Evolutionary conservation across 2,888 invertebrate genomes (phyloP).

Genomic region (Dimorphilus gyrociliatus): DNA sequence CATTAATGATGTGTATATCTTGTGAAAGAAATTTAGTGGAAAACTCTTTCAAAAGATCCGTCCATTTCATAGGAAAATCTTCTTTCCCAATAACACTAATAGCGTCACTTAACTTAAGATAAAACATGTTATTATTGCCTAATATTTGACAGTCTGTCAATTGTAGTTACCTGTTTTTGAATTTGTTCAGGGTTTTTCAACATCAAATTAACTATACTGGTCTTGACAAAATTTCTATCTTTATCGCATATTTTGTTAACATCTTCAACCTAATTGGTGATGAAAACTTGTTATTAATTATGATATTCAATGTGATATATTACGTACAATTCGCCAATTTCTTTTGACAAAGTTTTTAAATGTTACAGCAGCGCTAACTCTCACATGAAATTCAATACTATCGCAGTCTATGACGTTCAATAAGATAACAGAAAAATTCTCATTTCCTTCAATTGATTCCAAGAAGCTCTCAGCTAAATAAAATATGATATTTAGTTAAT

Average conservation of each 20-base stretch:
- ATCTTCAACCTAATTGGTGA: constrained; percentile 54
- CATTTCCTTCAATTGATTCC: constrained; percentile 71
- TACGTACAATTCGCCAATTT: constrained; percentile 54
- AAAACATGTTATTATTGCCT: constrained; percentile 2
- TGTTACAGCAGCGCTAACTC: constrained; percentile 75
- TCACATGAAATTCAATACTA: constrained; percentile 55
- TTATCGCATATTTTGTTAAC: constrained; percentile 60
- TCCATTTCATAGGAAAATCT: constrained; percentile 95
- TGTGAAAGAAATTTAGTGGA: constrained; percentile 67
- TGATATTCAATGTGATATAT: too few species aligned
- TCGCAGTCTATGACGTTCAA: constrained; percentile 65
- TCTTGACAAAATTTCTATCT: constrained; percentile 65
- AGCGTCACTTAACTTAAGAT: constrained; percentile 60
- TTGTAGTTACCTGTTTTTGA: constrained; percentile 55
- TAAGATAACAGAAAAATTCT: constrained; percentile 71
- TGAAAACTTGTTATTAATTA: too few species aligned
- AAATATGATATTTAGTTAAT: constrained; percentile 9
- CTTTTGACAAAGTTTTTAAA: constrained; percentile 93
- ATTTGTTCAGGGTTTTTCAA: constrained; percentile 71
- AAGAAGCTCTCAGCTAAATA: constrained; percentile 72
- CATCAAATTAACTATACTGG: constrained; percentile 76
- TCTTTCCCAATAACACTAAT: constrained; percentile 87
- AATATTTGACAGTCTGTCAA: not conserved
- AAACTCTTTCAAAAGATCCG: constrained; percentile 76
- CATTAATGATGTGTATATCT: constrained; percentile 85